Evolutionary conservation across 1,140 invertebrate genomes (phyloP).

Genomic region (Leptinotarsa lineolata): DNA sequence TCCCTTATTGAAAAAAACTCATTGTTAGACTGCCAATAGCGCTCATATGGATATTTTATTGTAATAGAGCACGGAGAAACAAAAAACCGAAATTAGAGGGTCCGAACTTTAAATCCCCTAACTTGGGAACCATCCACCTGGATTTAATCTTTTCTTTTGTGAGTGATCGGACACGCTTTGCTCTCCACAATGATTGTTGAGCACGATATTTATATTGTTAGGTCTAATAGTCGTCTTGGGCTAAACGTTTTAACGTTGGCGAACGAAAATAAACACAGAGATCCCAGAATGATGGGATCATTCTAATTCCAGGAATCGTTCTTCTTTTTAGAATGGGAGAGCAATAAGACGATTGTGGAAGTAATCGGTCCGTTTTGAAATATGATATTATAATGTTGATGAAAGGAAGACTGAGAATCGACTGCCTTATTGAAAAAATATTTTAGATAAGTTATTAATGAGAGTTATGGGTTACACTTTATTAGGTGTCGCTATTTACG

Average conservation of each 20-base stretch:
- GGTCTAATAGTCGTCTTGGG: constrained; percentile 13
- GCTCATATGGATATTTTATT: constrained; percentile 21
- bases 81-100: constrained; percentile 20
- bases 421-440: too few species aligned
- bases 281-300: background rate
- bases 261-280: background rate
- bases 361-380: background rate
- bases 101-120: constrained; percentile 12
- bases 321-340: background rate
- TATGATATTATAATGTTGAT: background rate
- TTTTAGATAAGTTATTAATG: too few species aligned
- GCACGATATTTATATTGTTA: constrained; percentile 30
- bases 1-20: constrained; percentile 2
- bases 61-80: constrained; percentile 2
- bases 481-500: too few species aligned
- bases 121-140: constrained; percentile 28
- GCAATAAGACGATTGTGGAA: background rate
- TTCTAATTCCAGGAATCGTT: background rate
- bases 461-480: too few species aligned
- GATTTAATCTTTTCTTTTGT: constrained; percentile 24
- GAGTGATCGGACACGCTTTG: constrained; percentile 23
- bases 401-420: background rate
- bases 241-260: constrained; percentile 9
- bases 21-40: background rate
- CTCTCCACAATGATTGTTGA: constrained; percentile 20